Evolutionary conservation across 2,113 vertebrate species (phyloP), one percentile per base, ranked within the genome.

Genomic region (Brachyhypopomus gauderio): DNA sequence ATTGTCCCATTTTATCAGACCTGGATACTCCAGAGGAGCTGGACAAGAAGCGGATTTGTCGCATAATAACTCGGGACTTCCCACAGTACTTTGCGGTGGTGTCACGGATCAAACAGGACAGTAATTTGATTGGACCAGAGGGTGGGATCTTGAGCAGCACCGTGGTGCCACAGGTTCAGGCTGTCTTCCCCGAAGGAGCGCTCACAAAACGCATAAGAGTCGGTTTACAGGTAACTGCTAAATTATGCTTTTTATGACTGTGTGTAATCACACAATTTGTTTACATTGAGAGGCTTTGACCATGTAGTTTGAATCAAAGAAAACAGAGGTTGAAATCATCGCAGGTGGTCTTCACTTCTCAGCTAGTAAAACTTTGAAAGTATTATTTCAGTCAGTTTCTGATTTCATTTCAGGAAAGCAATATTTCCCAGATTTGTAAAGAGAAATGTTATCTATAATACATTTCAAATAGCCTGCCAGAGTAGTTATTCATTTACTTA

Each of bases 11-110:
- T 0, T 78, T 78, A 7, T 75, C 85, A 99, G 98, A 97, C 17
- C 92, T 99, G 20, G 97, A 99, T 83, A 88, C 94, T 0, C 95
- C 95, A 0, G 97, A 99, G 84, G 96, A 99, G 86, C 93, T 99
- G 2, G 97, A 99, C 85, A 96, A 90, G 90, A 99, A 97, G 78
- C 95, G 98, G 0, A 95, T 98, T 86, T 99, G 98, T 84, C 95
- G 97, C 41, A 98, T 99, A 91, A 96, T 99, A 87, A 99, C 97
- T 1, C 93, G 96, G 7, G 98, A 99, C 88, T 98, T 99, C 88
- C 98, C 98, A 0, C 97, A 99, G 77, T 99, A 98, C 90, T 99
- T 99, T 25, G 98, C 98, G 0, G 98, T 99, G 83, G 97, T 99
- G 75, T 99, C 98, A 0, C 95, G 98, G 1, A 91, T 98, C 89